phyloP scores from a whole-genome alignment of 2,888 invertebrate genomes.

The Apeira syringaria region DNA sequence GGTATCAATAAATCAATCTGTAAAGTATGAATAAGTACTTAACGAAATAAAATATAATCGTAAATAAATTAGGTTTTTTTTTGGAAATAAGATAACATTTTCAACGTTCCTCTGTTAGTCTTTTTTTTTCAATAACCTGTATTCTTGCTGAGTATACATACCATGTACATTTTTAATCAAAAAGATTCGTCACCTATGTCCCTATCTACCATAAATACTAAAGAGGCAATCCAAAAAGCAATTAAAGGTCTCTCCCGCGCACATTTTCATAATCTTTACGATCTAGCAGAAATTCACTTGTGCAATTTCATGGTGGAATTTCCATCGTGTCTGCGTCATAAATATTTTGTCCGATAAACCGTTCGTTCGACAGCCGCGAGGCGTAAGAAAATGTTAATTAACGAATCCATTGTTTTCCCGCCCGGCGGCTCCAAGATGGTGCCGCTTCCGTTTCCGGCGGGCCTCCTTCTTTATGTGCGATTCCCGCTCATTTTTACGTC shows the following conservation, averaged over 20 bases:
- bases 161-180: too few relatives aligned
- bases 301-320: conserved; percentile 73
- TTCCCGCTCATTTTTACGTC: conserved; percentile 79
- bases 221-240: conserved; percentile 33
- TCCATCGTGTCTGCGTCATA: conserved; percentile 76
- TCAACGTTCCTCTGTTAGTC: too few relatives aligned
- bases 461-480: conserved; percentile 80
- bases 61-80: too few relatives aligned
- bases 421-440: conserved; percentile 85
- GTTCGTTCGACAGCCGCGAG: conserved; percentile 84
- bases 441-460: conserved; percentile 82
- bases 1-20: too few relatives aligned
- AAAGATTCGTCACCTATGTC: conserved; percentile 27
- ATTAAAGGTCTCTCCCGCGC: conserved; percentile 33
- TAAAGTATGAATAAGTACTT: too few relatives aligned
- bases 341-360: conserved; percentile 84
- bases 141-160: too few relatives aligned
- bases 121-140: too few relatives aligned
- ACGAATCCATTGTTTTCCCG: conserved; percentile 89
- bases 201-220: conserved; percentile 17
- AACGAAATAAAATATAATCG: too few relatives aligned
- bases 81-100: too few relatives aligned
- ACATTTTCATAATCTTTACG: conserved; percentile 51
- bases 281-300: conserved; percentile 53
- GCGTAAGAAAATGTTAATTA: conserved; percentile 91